Base-by-base conservation (phyloP, 2,888 invertebrate genomes). In the Plagodis pulveraria region DNA sequence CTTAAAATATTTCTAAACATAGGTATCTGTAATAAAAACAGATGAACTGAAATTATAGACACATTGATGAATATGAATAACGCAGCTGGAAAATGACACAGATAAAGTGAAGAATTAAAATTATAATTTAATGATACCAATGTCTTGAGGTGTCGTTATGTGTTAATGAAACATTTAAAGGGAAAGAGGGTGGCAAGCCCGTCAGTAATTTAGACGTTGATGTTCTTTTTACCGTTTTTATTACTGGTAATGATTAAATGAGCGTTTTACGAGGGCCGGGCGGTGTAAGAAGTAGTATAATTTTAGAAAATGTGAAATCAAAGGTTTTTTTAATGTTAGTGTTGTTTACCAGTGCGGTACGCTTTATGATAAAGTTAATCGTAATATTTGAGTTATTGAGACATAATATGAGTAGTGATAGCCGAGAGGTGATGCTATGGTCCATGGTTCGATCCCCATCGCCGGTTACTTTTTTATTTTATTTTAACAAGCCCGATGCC, bases 51-150 rank as follows among this genome's bases (percentile, higher is more conserved):
- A 64, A 64, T 58, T 60, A 64, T 61, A 56, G 58, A 48, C 58
- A 58, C 34, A 48, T 42, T 50, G 56, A 58, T 56, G 64, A 64
- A 64, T 64, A 64, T 48, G 43, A 64, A 64, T 56, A 55, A 38
- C 11, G 36, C 36, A 48, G 52, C 50, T 52, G 55, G 52, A 63
- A 52, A 64, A 61, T 51, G 54, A 48, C 41, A 55, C 33, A 58
- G 50, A 52, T 41, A 38, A 32, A 49, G 41, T 46, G 52, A 52
- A 41, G 45, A 56, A 61, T 56, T 61, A 61, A 56, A 61, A 61
- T 61, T 56, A 53, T 52, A 52, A 53, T 61, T 44, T 56, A 52
- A 56, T 50, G 50, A 44, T 48, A 35, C 51, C 1, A 34, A 32
- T 40, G 40, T 48, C 52, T 61, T 52, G 42, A 52, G 50, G 56